phyloP scores from a whole-genome alignment of 2,797 vertebrate genomes.

The Gymnodraco acuticeps region DNA sequence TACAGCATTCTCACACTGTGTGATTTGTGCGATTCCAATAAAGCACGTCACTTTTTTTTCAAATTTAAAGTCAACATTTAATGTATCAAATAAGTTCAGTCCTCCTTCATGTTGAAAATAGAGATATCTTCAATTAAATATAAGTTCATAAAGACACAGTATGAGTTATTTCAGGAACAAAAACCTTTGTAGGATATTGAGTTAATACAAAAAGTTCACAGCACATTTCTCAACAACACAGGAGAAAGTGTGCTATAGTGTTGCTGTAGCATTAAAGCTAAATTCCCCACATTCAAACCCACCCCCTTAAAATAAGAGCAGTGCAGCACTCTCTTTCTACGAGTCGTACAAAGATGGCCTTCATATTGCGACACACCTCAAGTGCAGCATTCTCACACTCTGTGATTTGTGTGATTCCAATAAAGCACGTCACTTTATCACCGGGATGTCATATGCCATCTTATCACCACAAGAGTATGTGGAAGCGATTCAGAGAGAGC shows the following conservation, averaged over 20 bases:
- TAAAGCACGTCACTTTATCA: conserved; percentile 19
- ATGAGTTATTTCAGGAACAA: background rate
- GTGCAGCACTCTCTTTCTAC: conserved; percentile 33
- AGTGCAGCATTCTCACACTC: conserved; percentile 36
- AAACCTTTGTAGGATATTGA: background rate
- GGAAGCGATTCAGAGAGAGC: conserved; percentile 41
- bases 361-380: conserved; percentile 35
- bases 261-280: background rate
- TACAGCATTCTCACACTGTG: conserved; percentile 33
- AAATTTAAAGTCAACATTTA: background rate
- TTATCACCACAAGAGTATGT: conserved; percentile 33
- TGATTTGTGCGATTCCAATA: conserved; percentile 37
- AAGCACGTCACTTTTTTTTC: background rate
- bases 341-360: too few relatives aligned
- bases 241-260: background rate
- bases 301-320: conserved; percentile 45
- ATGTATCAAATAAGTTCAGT: background rate
- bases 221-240: background rate
- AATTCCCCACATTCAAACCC: conserved; percentile 5
- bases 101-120: background rate
- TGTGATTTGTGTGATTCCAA: conserved; percentile 39
- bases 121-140: background rate
- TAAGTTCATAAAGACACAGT: background rate
- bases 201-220: background rate
- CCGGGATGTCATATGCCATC: conserved; percentile 25